Conservation (phyloP, 2,888 invertebrate genomes). For the Ceraclea dissimilis region DNA sequence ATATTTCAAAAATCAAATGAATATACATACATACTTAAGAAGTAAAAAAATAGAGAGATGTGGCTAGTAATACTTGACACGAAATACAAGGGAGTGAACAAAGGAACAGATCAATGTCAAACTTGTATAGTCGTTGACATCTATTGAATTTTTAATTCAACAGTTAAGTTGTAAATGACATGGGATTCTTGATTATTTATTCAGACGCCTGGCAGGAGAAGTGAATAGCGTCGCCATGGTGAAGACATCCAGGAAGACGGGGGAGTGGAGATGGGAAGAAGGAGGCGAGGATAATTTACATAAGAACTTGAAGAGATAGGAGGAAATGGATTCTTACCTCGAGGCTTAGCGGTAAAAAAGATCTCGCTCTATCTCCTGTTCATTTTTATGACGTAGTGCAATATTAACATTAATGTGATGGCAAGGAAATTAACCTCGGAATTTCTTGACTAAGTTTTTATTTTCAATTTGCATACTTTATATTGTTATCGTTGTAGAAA, state of each 20-base stretch:
- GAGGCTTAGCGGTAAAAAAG: neutral
- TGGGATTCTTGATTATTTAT: neutral
- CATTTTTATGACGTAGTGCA: neutral
- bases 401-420: neutral
- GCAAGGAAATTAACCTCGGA: neutral
- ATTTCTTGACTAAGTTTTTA: neutral
- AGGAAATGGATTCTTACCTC: constrained; percentile 2
- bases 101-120: neutral
- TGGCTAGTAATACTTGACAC: too few relatives aligned
- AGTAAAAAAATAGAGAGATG: too few relatives aligned
- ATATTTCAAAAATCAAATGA: too few relatives aligned
- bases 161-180: constrained; percentile 2
- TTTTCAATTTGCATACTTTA: neutral
- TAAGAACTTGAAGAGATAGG: neutral
- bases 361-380: neutral
- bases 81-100: too few relatives aligned
- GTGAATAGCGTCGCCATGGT: neutral
- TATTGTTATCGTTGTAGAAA: neutral
- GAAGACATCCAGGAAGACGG: neutral
- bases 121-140: neutral
- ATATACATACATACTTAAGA: too few relatives aligned
- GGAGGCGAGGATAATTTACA: neutral
- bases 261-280: neutral
- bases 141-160: constrained; percentile 2
- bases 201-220: neutral